Evolutionary conservation across 2,113 vertebrate genomes (phyloP), one percentile per base, ranked within the genome.

Genomic region (Cyprinodon variegatus): DNA sequence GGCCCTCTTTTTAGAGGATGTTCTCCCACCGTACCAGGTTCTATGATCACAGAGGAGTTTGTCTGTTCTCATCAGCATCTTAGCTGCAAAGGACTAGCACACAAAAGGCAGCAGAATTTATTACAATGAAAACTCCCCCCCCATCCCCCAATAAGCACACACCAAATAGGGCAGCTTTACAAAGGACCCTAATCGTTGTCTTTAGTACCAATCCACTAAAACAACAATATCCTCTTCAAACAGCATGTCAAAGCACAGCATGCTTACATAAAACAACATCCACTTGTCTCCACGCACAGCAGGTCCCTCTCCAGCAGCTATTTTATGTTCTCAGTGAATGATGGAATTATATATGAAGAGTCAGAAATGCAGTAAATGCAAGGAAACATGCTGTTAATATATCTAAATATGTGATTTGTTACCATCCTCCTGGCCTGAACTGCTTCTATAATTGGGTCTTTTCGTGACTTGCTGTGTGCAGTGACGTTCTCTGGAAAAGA

Each of bases 331-430:
- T 9, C 76, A 67, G 46, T 70, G 17, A 14, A 22, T 22, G 76
- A 61, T 57, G 5, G 17, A 77, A 74, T 74, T 68, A 64, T 62
- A 39, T 50, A 79, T 37, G 12, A 36, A 61, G 15, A 75, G 53
- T 78, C 63, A 74, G 68, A 82, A 68, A 76, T 62, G 41, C 0
- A 67, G 40, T 13, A 40, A 74, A 62, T 62, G 45, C 13, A 63
- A 36, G 70, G 29, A 68, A 61, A 46, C 0, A 37, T 39, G 14
- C 36, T 77, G 4, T 70, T 61, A 43, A 48, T 4, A 57, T 45
- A 60, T 79, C n/a, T 48, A 66, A 65, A 76, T 63, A 76, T 73
- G 36, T 40, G 39, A 81, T 66, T 63, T 61, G 17, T 53, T 11
- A 14, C 11, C 20, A 59, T 60, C 39, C 43, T 68, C n/a, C 64